Percentiles rank a stretch among this genome's conserved stretches.
Conservation (phyloP, 2,113 vertebrate species). For the Daboia siamensis region DNA sequence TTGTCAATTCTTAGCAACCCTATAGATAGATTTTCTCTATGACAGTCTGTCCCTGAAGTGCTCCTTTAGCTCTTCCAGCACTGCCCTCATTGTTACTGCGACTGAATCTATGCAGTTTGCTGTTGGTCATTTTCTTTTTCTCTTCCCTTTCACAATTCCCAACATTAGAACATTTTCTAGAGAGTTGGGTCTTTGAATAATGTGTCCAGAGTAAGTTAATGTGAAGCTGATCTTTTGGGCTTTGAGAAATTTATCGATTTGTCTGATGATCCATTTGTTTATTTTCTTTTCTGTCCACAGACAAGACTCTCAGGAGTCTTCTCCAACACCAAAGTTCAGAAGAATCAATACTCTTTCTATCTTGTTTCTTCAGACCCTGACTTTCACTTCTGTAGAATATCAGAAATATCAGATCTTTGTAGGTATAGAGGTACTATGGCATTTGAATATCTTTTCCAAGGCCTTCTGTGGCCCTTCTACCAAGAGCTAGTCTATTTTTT, state of each 20-base stretch:
- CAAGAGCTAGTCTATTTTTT: neutral
- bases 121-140: neutral
- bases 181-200: neutral
- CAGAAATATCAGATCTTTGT: neutral
- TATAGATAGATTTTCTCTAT: neutral
- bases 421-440: neutral
- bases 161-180: neutral
- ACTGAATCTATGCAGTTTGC: neutral
- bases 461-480: neutral
- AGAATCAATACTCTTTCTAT: neutral
- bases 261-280: neutral
- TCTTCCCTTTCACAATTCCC: neutral
- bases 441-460: neutral
- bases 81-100: neutral
- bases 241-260: neutral
- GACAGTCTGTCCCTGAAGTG: neutral
- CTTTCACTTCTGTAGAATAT: neutral
- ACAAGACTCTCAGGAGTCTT: neutral
- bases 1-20: neutral
- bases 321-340: neutral
- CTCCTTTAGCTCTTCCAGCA: neutral
- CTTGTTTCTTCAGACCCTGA: neutral
- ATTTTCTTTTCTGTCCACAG: neutral
- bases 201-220: neutral
- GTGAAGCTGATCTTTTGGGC: neutral